Percentiles rank a stretch among this genome's conserved stretches.
These are phyloP conservation scores for Ectropis crepuscularia DNA, from an alignment of 2,888 invertebrate species.

Conservation along the genomic window DNA sequence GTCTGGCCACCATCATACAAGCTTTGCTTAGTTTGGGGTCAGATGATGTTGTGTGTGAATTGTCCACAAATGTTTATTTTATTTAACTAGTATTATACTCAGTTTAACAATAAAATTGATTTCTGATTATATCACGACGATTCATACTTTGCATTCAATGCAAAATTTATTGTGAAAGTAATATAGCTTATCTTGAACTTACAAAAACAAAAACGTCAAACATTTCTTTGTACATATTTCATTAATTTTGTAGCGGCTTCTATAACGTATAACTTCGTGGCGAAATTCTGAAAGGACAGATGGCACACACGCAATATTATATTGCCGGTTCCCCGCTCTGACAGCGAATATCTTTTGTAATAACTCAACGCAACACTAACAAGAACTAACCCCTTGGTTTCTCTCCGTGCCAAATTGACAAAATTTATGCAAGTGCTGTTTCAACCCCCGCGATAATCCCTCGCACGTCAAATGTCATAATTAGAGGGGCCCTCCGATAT, in stretches of 20 bases:
- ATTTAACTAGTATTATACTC: no score
- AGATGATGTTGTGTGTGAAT: no score
- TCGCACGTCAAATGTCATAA: constrained; percentile 78
- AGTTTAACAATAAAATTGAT: no score
- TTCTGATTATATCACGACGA: no score
- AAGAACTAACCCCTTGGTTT: constrained; percentile 41
- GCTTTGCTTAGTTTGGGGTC: no score
- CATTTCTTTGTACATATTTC: not conserved
- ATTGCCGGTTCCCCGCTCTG: constrained; percentile 26
- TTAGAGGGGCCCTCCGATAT: constrained; percentile 56
- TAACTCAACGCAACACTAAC: constrained; percentile 41
- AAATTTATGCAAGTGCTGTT: constrained; percentile 79
- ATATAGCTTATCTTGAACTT: no score
- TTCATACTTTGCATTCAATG: no score
- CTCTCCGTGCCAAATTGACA: constrained; percentile 76
- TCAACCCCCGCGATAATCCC: constrained; percentile 53
- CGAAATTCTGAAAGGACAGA: constrained; percentile 23
- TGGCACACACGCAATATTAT: constrained; percentile 24
- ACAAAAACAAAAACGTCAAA: not conserved
- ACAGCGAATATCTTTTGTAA: constrained; percentile 46
- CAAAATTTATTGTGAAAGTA: no score
- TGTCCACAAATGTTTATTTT: no score
- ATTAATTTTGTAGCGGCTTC: not conserved
- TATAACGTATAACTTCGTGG: not conserved
- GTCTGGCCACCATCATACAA: no score